These are phyloP conservation scores for Lophius americanus DNA, from an alignment of 2,797 vertebrate species.

Conservation along the genomic window DNA sequence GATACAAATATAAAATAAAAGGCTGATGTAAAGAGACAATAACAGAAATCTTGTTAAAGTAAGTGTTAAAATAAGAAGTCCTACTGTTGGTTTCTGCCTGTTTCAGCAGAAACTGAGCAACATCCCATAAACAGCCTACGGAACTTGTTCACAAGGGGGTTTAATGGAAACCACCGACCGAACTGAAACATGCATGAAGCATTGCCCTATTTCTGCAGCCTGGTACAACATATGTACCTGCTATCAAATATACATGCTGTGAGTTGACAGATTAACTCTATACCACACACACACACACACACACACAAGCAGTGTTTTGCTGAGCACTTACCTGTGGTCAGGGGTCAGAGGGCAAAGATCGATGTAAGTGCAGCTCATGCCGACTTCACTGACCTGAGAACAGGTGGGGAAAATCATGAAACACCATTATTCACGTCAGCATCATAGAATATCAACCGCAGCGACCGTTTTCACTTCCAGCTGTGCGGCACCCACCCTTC, in stretches of 20 bases:
- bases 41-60: too few relatives aligned
- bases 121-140: conserved; percentile 61
- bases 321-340: conserved; percentile 68
- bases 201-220: conserved; percentile 35
- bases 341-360: conserved; percentile 66
- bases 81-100: conserved; percentile 44
- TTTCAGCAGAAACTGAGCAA: conserved; percentile 70
- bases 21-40: too few relatives aligned
- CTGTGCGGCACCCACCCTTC: conserved; percentile 82
- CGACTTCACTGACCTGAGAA: conserved; percentile 83
- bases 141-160: conserved; percentile 37
- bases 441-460: conserved; percentile 12
- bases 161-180: conserved; percentile 35
- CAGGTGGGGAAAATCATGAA: conserved; percentile 12
- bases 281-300: not conserved
- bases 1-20: too few relatives aligned
- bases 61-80: conserved; percentile 21
- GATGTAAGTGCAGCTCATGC: conserved; percentile 71
- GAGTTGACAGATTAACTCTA: conserved; percentile 12
- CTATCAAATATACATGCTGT: conserved; percentile 47
- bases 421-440: conserved; percentile 17
- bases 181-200: conserved; percentile 30
- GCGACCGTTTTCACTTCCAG: not conserved
- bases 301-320: conserved; percentile 3
- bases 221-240: conserved; percentile 13